Conservation (phyloP, 2,888 invertebrate species). For the Himalopsyche japonica region DNA sequence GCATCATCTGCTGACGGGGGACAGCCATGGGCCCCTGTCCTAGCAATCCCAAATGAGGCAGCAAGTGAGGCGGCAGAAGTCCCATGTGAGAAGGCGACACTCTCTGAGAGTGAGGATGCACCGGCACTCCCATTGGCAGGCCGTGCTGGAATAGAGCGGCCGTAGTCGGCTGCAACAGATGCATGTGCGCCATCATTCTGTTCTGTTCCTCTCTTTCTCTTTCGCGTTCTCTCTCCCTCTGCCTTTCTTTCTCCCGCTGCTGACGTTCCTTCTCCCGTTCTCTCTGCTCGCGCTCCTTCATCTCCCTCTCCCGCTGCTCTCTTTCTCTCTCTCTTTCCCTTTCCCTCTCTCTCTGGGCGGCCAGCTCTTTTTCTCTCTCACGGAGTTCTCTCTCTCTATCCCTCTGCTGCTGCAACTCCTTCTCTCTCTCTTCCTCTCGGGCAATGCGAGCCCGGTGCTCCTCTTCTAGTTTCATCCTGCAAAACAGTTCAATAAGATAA, state of each 20-base stretch:
- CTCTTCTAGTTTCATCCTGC: constrained; percentile 70
- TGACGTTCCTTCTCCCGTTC: constrained; percentile 51
- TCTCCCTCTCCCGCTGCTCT: constrained; percentile 53
- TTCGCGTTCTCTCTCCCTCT: constrained; percentile 51
- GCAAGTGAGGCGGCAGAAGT: constrained; percentile 45
- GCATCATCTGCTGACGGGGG: constrained; percentile 39
- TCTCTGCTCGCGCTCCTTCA: constrained; percentile 50
- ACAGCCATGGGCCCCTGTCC: constrained; percentile 46
- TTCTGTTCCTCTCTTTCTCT: constrained; percentile 47
- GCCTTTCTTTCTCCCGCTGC: constrained; percentile 53
- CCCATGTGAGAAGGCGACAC: constrained; percentile 45
- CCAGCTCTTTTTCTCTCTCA: constrained; percentile 61
- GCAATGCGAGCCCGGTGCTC: constrained; percentile 66
- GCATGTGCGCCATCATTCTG: constrained; percentile 42
- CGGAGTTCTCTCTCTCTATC: constrained; percentile 61
- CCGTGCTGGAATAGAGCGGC: constrained; percentile 39
- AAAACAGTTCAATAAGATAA: constrained; percentile 33
- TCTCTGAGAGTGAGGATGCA: constrained; percentile 27
- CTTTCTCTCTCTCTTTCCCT: constrained; percentile 52
- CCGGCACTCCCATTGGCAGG: constrained; percentile 42
- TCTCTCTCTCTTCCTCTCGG: constrained; percentile 61
- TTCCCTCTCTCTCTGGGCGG: constrained; percentile 59
- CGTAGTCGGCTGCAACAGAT: constrained; percentile 44
- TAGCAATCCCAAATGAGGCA: constrained; percentile 30
- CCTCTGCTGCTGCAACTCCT: constrained; percentile 59